Percentiles rank a stretch among this genome's conserved stretches.
These are phyloP conservation scores for Temnothorax longispinosus DNA, from an alignment of 1,140 invertebrate genomes.

Conservation along the genomic window DNA sequence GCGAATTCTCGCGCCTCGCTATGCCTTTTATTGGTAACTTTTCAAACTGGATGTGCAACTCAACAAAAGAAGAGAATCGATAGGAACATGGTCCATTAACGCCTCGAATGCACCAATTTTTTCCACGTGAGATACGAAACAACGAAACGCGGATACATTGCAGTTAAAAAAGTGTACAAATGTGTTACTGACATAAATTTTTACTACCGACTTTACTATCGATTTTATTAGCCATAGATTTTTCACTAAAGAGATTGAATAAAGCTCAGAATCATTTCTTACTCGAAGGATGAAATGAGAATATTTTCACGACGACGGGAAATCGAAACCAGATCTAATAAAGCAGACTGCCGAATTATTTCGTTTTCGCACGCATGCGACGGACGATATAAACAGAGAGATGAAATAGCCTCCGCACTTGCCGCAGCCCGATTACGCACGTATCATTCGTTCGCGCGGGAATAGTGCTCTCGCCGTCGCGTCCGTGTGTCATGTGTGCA, in stretches of 20 bases:
- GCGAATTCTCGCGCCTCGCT: slow-evolving; percentile 46
- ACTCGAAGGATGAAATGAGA: not conserved
- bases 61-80: slow-evolving; percentile 37
- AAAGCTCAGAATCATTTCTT: not conserved
- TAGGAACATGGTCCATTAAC: slow-evolving; percentile 19
- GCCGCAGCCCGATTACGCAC: slow-evolving; percentile 59
- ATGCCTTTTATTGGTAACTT: slow-evolving; percentile 45
- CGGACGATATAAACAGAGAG: slow-evolving; percentile 11
- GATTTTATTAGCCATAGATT: not conserved
- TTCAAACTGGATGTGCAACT: slow-evolving; percentile 27
- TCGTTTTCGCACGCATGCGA: not conserved
- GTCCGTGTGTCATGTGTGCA: slow-evolving; percentile 41
- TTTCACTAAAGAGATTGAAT: not conserved
- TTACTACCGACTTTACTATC: too few species aligned
- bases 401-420: not conserved
- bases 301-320: not conserved
- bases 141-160: not conserved
- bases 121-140: not conserved
- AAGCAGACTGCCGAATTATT: slow-evolving; percentile 9
- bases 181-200: not conserved
- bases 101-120: slow-evolving; percentile 18
- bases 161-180: not conserved
- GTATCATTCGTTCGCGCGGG: slow-evolving; percentile 42
- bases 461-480: slow-evolving; percentile 5
- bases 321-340: not conserved